Base-by-base conservation (phyloP, 1,140 invertebrate genomes). In the Platyscapa corneri region DNA sequence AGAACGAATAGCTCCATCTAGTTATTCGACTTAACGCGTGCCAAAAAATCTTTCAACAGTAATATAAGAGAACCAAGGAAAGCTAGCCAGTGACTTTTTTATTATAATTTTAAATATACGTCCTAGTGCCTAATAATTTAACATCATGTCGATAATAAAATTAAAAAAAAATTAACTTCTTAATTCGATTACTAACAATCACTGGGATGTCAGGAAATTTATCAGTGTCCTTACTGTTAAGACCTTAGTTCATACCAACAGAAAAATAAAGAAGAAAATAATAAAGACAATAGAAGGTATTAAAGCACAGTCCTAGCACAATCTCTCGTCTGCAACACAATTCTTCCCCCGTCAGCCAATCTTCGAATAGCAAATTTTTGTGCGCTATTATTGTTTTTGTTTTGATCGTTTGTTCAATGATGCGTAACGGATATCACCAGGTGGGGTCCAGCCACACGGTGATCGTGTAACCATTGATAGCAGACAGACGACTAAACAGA, bases 401-500 rank as follows among this genome's bases (percentile, higher is more conserved):
- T 46, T 64, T 64, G 53, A 39, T 64, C 12, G 18, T 56, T 84
- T 49, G 14, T 34, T 77, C 30, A 8, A 77, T 32, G 75, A 77
- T 77, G 75, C 49, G 14, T 56, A 79, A 84, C 27, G 89, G 89
- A 89, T 88, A 90, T 92, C 91, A 93, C 90, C 92, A 92, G 90
- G 92, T 93, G 91, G 92, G 90, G 91, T 93, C 91, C 92, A 93
- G 92, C 92, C 93, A 92, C 91, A 90, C 88, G 89, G 90, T 89
- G 88, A 93, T 92, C 88, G 89, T 89, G 90, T 91, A 92, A 91
- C 88, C 91, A 90, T 89, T 90, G 88, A 90, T 89, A 90, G 90
- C 86, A 89, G 90, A 91, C 90, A 91, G 90, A 92, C 87, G 90
- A 91, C 89, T 89, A 90, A 89, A 91, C 87, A 90, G 88, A 90